These are phyloP conservation scores for Drosophila mulleri DNA, from an alignment of 2,888 invertebrate species.

Conservation along the genomic window DNA sequence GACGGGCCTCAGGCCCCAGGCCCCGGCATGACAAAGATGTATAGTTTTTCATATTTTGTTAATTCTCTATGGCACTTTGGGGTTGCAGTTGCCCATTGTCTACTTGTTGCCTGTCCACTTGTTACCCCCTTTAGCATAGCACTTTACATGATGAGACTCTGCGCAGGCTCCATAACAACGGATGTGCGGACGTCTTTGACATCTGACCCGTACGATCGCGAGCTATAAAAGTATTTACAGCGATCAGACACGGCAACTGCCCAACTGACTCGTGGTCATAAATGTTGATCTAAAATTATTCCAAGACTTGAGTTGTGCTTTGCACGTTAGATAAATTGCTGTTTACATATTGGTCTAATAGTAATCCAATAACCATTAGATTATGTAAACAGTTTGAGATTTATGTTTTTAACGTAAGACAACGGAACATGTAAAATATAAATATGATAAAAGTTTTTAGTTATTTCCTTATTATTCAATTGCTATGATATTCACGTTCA, in stretches of 20 bases:
- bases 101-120: conserved; percentile 34
- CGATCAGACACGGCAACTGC: conserved; percentile 18
- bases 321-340: background rate
- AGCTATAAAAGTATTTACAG: conserved; percentile 21
- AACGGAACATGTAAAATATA: no score
- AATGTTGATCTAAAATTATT: background rate
- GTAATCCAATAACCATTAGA: no score
- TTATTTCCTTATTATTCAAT: no score
- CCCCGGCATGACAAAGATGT: conserved; percentile 73
- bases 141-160: conserved; percentile 52
- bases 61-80: conserved; percentile 71
- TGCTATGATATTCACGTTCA: no score
- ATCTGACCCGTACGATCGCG: conserved; percentile 65
- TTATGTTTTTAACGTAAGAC: no score
- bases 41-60: conserved; percentile 74
- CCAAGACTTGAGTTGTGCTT: background rate
- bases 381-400: no score
- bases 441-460: no score
- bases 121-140: conserved; percentile 48
- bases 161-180: conserved; percentile 45
- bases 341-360: background rate
- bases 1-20: conserved; percentile 22
- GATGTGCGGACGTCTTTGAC: conserved; percentile 65
- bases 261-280: background rate
- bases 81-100: conserved; percentile 42